A percentile compares a stretch with the other conserved stretches of the same genome.
Conservation (phyloP, 2,888 invertebrate genomes). For the Deilephila elpenor region DNA sequence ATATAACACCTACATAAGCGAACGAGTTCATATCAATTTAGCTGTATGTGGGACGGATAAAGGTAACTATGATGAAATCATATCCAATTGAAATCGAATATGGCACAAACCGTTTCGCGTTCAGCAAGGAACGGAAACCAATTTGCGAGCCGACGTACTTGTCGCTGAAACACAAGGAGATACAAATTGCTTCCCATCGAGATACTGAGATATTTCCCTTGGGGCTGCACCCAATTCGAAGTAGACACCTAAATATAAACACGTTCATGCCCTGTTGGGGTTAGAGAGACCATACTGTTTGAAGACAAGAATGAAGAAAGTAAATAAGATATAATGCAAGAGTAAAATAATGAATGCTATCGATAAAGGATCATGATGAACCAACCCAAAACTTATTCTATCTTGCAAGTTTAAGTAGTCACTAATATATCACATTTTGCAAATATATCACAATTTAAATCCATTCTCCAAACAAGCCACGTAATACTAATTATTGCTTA, state of each 20-base stretch:
- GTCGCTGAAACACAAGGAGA: constrained; percentile 63
- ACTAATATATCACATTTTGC: too few species aligned
- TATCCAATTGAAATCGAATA: constrained; percentile 51
- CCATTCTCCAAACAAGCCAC: background rate
- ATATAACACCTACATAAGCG: constrained; percentile 4
- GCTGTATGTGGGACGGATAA: constrained; percentile 32
- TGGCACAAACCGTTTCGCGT: constrained; percentile 65
- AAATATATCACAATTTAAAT: background rate
- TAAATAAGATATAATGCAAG: too few species aligned
- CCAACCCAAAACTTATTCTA: too few species aligned
- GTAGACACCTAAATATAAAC: too few species aligned
- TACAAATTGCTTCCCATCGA: constrained; percentile 65
- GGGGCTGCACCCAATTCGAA: background rate
- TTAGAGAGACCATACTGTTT: too few species aligned
- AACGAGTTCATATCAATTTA: constrained; percentile 21
- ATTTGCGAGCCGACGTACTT: constrained; percentile 60
- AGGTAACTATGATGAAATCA: constrained; percentile 46
- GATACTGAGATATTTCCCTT: constrained; percentile 11
- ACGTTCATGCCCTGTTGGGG: too few species aligned
- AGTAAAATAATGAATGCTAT: too few species aligned
- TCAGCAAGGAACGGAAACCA: constrained; percentile 64
- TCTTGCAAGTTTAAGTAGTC: too few species aligned
- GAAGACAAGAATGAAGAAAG: too few species aligned
- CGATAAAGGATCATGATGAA: too few species aligned
- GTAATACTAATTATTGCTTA: background rate